Conservation (phyloP, 2,797 vertebrate genomes). For the Centropyge bicolor region DNA sequence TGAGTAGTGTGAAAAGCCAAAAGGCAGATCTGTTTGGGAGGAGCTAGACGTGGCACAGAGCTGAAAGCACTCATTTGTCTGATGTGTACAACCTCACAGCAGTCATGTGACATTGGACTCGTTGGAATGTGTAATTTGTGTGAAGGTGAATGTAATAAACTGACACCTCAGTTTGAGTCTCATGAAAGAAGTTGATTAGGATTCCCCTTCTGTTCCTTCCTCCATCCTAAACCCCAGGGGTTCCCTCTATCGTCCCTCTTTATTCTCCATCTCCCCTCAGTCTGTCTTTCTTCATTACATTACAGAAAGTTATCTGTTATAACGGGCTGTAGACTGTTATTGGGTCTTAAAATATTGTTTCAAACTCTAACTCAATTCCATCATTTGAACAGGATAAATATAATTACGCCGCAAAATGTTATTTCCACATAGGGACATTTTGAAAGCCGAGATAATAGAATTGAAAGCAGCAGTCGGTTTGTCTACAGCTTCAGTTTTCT, state of each 20-base stretch:
- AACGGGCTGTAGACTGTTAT: slow-evolving; percentile 10
- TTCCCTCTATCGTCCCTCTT: background rate
- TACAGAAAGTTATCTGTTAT: slow-evolving; percentile 31
- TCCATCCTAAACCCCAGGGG: slow-evolving; percentile 21
- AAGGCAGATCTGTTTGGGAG: background rate
- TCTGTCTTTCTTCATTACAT: slow-evolving; percentile 34
- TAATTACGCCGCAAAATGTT: slow-evolving; percentile 36
- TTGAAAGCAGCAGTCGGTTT: slow-evolving; percentile 20
- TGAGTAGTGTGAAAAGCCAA: background rate
- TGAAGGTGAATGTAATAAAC: slow-evolving; percentile 12
- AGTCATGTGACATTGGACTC: slow-evolving; percentile 5
- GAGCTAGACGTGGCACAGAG: background rate
- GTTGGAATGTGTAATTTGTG: background rate
- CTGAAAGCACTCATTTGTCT: background rate
- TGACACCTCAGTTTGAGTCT: slow-evolving; percentile 13
- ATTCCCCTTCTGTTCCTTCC: slow-evolving; percentile 16
- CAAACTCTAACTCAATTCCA: slow-evolving; percentile 19
- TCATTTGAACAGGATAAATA: slow-evolving; percentile 33
- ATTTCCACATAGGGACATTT: slow-evolving; percentile 44
- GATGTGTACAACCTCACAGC: background rate
- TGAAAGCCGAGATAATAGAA: slow-evolving; percentile 39
- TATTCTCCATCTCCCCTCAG: slow-evolving; percentile 15
- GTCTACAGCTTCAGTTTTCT: slow-evolving; percentile 19
- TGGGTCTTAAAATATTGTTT: slow-evolving; percentile 36
- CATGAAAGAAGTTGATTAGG: slow-evolving; percentile 36